phyloP scores from a whole-genome alignment of 2,113 vertebrate genomes.

The Strigops habroptila region DNA sequence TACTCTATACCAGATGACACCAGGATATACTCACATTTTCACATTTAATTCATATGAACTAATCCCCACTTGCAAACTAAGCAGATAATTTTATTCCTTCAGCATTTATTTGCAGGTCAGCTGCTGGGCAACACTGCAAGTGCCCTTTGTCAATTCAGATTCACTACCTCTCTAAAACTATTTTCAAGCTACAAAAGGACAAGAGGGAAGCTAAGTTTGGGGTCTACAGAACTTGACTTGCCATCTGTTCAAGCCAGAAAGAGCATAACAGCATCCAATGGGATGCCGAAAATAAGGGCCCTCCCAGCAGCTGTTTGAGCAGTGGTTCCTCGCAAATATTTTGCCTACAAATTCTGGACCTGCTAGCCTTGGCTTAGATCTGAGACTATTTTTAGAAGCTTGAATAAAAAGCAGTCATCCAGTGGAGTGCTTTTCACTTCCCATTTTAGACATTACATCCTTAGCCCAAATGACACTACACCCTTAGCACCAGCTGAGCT shows the following conservation, averaged over 20 bases:
- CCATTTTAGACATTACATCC: conserved; percentile 18
- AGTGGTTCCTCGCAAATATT: background rate
- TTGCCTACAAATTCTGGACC: background rate
- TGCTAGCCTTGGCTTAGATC: conserved; percentile 24
- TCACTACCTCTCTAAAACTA: background rate
- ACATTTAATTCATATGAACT: background rate
- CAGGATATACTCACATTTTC: background rate
- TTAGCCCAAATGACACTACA: background rate
- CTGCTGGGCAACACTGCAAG: background rate
- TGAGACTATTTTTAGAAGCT: conserved; percentile 45
- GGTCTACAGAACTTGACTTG: background rate
- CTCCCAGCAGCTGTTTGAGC: conserved; percentile 1
- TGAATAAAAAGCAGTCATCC: conserved; percentile 9
- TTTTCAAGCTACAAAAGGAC: background rate
- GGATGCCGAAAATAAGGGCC: background rate
- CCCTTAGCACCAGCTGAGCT: background rate
- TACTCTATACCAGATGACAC: background rate
- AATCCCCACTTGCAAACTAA: background rate
- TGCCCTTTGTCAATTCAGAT: background rate
- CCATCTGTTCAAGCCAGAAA: background rate
- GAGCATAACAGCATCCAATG: background rate
- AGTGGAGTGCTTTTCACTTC: background rate
- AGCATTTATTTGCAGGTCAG: background rate
- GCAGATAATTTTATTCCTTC: background rate
- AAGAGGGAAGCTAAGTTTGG: background rate